Conservation (phyloP, 2,797 vertebrate species). For the Ficedula albicollis region DNA sequence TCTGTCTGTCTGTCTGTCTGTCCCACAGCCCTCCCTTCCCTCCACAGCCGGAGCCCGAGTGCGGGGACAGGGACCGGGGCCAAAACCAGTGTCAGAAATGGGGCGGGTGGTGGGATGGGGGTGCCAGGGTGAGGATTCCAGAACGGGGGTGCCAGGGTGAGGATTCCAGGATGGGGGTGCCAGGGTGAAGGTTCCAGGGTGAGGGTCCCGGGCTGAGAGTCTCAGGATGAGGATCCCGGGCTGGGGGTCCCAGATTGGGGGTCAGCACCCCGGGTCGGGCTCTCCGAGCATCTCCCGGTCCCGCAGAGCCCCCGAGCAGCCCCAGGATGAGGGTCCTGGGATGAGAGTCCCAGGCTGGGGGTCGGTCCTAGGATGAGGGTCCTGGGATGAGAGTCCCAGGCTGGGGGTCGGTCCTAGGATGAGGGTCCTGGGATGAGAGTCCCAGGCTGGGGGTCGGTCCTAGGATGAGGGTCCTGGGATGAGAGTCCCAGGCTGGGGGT, state of each 20-base stretch:
- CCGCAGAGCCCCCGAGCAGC: no score
- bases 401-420: no score
- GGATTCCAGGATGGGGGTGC: rapidly evolving
- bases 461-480: no score
- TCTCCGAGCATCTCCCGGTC: neutral
- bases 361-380: no score
- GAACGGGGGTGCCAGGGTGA: neutral
- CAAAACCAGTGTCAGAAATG: rapidly evolving
- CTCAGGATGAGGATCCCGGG: no score
- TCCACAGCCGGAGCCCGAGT: rapidly evolving
- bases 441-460: no score
- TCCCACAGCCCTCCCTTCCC: neutral
- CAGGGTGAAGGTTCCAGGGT: rapidly evolving
- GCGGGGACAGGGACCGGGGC: neutral
- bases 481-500: no score
- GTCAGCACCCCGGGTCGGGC: neutral
- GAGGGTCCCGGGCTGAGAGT: rapidly evolving
- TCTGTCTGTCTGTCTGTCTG: neutral
- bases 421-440: no score
- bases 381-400: no score
- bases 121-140: rapidly evolving
- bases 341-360: no score
- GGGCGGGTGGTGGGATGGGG: rapidly evolving
- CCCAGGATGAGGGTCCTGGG: no score
- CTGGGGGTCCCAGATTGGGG: neutral